Evolutionary conservation across 2,888 invertebrate species (phyloP), one percentile per base, ranked within the genome.

Genomic region (Silvanus unidentatus): DNA sequence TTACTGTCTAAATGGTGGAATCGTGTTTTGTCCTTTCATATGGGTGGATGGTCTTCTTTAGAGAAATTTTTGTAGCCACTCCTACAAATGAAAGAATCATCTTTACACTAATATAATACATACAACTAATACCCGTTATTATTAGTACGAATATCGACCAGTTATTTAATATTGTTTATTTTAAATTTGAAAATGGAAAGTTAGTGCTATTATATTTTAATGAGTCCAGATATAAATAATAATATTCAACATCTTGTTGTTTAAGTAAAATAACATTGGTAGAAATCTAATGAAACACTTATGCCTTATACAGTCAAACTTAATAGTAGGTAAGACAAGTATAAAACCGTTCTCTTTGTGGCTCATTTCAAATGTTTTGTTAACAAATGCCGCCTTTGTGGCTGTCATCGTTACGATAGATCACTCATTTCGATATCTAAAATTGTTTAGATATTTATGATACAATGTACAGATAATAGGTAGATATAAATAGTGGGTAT

Each of bases 1-100:
- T 55, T 35, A 49, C 49, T 47, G 38, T 48, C 54, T 52, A 57
- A 58, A 58, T 58, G 56, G 55, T 57, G 48, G 51, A 58, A 47
- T 45, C 54, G 47, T 58, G 58, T 58, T 49, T 49, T 52, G 51
- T 58, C 52, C 38, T 48, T 28, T 34, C 40, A 42, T 38, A 38
- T 12, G 5, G n/a, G 37, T 37, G 37, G 5, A 9, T 12, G 38
- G 28, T 44, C 14, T 46, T 45, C 47, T 47, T 45, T 36, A 32
- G 35, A 37, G 16, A 42, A 45, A 44, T 37, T 44, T 45, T 40
- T 53, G 46, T 48, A 44, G 49, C 49, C 46, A 53, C 53, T 42
- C 53, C 53, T 34, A 53, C 52, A 42, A 30, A 12, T 39, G 28
- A 30, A 28, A 45, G 16, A 30, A 39, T 45, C 15, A 40, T 40